phyloP scores from a whole-genome alignment of 2,888 invertebrate species.

The Nasonovia ribisnigri region DNA sequence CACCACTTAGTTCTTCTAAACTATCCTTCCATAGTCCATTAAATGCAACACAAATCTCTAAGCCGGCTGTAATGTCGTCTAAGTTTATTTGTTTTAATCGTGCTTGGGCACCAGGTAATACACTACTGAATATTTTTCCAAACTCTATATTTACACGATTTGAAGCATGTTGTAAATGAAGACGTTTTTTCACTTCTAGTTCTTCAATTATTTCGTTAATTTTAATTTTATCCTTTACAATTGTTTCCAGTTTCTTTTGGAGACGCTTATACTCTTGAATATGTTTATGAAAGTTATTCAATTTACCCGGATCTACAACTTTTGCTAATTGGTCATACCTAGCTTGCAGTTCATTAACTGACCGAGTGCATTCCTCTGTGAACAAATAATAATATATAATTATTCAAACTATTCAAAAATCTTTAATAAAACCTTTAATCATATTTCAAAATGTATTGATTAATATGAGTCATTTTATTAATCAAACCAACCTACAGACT shows the following conservation, averaged over 20 bases:
- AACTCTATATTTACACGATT: slow-evolving; percentile 92
- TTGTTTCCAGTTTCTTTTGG: slow-evolving; percentile 73
- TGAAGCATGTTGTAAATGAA: slow-evolving; percentile 85
- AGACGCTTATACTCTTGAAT: slow-evolving; percentile 68
- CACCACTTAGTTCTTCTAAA: slow-evolving; percentile 94
- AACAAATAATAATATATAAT: slow-evolving; percentile 46
- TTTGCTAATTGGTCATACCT: slow-evolving; percentile 46
- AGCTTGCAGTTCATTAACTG: background rate
- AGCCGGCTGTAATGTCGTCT: slow-evolving; percentile 82
- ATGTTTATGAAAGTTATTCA: slow-evolving; percentile 58
- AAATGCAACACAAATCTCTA: slow-evolving; percentile 90
- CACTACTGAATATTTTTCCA: slow-evolving; percentile 90
- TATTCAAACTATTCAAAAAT: background rate
- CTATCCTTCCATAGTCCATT: slow-evolving; percentile 97
- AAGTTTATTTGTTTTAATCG: slow-evolving; percentile 84
- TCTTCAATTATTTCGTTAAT: slow-evolving; percentile 85
- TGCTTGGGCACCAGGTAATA: slow-evolving; percentile 92
- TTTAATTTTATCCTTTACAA: slow-evolving; percentile 81
- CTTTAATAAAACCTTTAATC: background rate
- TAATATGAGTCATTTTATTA: background rate
- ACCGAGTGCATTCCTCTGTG: slow-evolving; percentile 30
- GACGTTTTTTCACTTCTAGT: slow-evolving; percentile 91
- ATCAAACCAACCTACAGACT: background rate
- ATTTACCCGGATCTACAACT: slow-evolving; percentile 53
- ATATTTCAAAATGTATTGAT: background rate